Evolutionary conservation across 2,888 invertebrate species (phyloP), one percentile per base, ranked within the genome.

Genomic region (Ophonus ardosiacus): DNA sequence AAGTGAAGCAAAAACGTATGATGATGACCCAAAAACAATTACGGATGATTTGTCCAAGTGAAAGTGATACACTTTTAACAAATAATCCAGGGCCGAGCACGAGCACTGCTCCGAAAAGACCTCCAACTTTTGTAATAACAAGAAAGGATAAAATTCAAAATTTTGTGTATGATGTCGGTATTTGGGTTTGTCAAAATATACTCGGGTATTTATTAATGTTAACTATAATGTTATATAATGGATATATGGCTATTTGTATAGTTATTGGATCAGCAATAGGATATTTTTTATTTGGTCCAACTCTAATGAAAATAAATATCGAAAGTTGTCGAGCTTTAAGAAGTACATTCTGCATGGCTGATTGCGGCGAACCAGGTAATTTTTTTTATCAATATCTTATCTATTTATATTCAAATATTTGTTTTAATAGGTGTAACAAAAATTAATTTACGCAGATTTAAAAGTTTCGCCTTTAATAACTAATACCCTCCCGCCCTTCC

Each of bases 171-270:
- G 91, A 91, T 85, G 87, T 90, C 5, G 88, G 89, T 18, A 85
- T 91, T 85, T 91, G 91, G 91, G 86, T 91, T 43, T 82, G 88
- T 38, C 86, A 91, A 31, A 90, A 90, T 88, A 91, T 93, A 86
- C 92, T 95, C 71, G 95, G 95, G 31, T 96, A 96, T 90, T 89
- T 95, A 80, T 91, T 96, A 31, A 96, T 96, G 96, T 90, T 96
- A 86, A 93, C 93, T 31, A 94, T 95, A n/a, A 96, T 96, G 96
- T 90, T 94, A 13, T 96, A 94, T 91, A 95, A 96, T 90, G 94
- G 93, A 31, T 95, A 95, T 88, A 90, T 96, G 83, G 92, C 94
- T 86, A 91, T 95, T 76, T 93, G 95, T 10, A 93, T 95, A 79
- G 92, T 94, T 4, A 90, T 94, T 82, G 96, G 96, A 21, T 94